Evolutionary conservation across 2,888 invertebrate genomes (phyloP), one percentile per base, ranked within the genome.

Genomic region (Meloe dianella): DNA sequence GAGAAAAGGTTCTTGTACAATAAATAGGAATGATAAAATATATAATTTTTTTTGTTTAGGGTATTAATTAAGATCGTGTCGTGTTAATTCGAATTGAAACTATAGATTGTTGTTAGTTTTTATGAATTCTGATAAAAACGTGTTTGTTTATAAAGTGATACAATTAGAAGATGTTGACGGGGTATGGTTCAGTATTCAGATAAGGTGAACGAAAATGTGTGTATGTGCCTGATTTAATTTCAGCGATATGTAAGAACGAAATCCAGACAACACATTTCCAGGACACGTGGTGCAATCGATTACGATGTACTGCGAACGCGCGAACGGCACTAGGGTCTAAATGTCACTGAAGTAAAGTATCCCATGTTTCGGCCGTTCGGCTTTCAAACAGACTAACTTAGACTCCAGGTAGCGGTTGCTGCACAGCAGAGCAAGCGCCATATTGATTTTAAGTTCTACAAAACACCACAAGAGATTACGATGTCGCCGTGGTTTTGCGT

Each of bases 351-450:
- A 78, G 77, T 78, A 76, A 79, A 10, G 76, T 77, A 78, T 72
- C 68, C 62, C 65, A 66, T 61, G 67, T 61, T 65, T 67, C 58
- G 61, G 68, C 70, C 65, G 64, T 65, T 67, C 58, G 59, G 68
- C 68, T 67, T 69, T 73, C 71, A 74, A 76, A 75, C 77, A 74
- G 73, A 73, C 71, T 68, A 77, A 77, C 75, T 77, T 78, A 74
- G 77, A 78, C 74, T 79, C 74, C 80, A 80, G 80, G 80, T 81
- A 81, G 79, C 79, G 75, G 71, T 79, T 79, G 78, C 78, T 78
- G 79, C 78, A 80, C 75, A 79, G 80, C 78, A 77, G 82, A 81
- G 83, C 83, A 83, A 77, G 83, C 83, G 83, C 82, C 82, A 82
- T 83, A 84, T 84, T 84, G 84, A 83, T 84, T 84, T 83, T 83